Percentiles rank a stretch among this genome's conserved stretches.
Evolutionary conservation across 2,113 vertebrate species (phyloP).

Genomic region (Scatophagus argus): DNA sequence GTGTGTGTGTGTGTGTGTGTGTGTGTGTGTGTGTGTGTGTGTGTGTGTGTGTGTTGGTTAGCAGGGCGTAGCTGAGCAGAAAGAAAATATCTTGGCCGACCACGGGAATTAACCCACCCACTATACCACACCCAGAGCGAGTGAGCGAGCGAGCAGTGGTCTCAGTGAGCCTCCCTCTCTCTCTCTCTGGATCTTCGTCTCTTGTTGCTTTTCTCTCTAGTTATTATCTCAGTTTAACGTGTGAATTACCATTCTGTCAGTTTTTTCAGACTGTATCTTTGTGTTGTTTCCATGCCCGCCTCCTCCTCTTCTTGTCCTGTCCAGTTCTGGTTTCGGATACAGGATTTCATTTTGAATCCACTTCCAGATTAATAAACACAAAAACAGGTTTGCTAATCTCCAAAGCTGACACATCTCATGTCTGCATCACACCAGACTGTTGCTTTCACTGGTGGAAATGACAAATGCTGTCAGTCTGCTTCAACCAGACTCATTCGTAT

Average conservation of each 20-base stretch:
- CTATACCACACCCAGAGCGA: slow-evolving; percentile 78
- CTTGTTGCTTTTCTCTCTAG: slow-evolving; percentile 35
- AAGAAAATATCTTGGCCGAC: slow-evolving; percentile 80
- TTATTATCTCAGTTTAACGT: slow-evolving; percentile 48
- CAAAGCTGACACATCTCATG: neutral
- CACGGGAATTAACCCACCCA: slow-evolving; percentile 77
- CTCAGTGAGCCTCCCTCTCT: slow-evolving; percentile 29
- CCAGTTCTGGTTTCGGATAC: neutral
- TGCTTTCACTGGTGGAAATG: neutral
- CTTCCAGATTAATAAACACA: neutral
- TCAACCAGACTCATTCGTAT: neutral
- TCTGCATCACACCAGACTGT: neutral
- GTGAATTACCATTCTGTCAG: slow-evolving; percentile 31
- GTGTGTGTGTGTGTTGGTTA: slow-evolving; percentile 57
- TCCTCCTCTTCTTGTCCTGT: neutral
- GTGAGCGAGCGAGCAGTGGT: slow-evolving; percentile 41
- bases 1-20: slow-evolving; percentile 43
- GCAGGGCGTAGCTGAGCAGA: slow-evolving; percentile 79
- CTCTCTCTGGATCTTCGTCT: slow-evolving; percentile 35
- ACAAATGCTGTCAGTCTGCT: neutral
- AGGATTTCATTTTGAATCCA: neutral
- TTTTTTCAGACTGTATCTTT: neutral
- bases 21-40: slow-evolving; percentile 47
- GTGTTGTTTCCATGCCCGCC: too few species aligned
- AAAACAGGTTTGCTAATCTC: neutral